phyloP scores from a whole-genome alignment of 2,888 invertebrate species.

The Archips xylosteana region DNA sequence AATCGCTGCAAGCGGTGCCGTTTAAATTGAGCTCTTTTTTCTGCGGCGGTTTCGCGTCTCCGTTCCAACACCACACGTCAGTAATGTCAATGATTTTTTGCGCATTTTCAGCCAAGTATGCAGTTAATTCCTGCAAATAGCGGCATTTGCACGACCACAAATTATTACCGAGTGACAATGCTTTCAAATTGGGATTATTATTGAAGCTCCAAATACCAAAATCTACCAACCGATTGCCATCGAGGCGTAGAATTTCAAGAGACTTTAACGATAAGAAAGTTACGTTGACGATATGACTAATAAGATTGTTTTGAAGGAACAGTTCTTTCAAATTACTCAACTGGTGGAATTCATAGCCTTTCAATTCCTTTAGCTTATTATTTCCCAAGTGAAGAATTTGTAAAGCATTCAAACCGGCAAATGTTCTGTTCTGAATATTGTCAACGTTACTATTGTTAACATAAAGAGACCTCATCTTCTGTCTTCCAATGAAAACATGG shows the following conservation, averaged over 20 bases:
- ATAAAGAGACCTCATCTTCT: slow-evolving; percentile 94
- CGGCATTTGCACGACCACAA: slow-evolving; percentile 96
- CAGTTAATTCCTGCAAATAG: slow-evolving; percentile 93
- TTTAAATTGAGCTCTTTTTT: slow-evolving; percentile 93
- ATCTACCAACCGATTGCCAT: slow-evolving; percentile 93
- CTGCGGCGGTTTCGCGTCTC: slow-evolving; percentile 90
- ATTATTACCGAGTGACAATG: slow-evolving; percentile 93
- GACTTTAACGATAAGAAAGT: slow-evolving; percentile 92
- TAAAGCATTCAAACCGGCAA: slow-evolving; percentile 92
- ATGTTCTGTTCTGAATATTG: slow-evolving; percentile 95
- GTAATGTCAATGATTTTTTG: slow-evolving; percentile 91
- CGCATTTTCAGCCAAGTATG: slow-evolving; percentile 93
- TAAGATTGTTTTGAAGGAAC: slow-evolving; percentile 94
- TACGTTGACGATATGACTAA: slow-evolving; percentile 91
- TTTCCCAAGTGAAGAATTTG: slow-evolving; percentile 94
- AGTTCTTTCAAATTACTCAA: slow-evolving; percentile 92
- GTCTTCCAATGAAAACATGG: slow-evolving; percentile 95
- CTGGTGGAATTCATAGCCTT: slow-evolving; percentile 94
- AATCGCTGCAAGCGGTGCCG: slow-evolving; percentile 94
- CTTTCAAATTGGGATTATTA: slow-evolving; percentile 89
- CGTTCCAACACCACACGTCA: slow-evolving; percentile 93
- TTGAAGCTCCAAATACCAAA: slow-evolving; percentile 92
- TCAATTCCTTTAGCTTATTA: slow-evolving; percentile 91
- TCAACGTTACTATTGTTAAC: slow-evolving; percentile 94
- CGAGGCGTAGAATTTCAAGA: slow-evolving; percentile 91